Conservation (phyloP, 2,797 vertebrate genomes). For the Gallinago solitaria region DNA sequence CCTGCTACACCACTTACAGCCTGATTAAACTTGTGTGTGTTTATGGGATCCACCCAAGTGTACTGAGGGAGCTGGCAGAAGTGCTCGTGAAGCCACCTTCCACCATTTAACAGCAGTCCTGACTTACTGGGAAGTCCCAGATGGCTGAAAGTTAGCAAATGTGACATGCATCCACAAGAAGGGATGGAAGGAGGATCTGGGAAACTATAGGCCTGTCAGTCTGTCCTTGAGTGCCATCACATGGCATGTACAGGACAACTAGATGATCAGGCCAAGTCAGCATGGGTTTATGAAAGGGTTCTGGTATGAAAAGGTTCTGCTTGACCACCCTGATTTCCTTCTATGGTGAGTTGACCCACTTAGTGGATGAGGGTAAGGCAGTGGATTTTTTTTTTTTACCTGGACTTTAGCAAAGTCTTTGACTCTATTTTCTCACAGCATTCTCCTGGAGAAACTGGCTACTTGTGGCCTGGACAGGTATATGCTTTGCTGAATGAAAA, state of each 20-base stretch:
- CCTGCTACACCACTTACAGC: background rate
- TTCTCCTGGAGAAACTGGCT: background rate
- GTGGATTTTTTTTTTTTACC: background rate
- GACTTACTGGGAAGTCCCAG: background rate
- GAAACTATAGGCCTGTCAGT: background rate
- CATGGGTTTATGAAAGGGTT: background rate
- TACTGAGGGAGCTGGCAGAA: background rate
- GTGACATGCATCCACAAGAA: rapidly evolving
- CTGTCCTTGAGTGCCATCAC: background rate
- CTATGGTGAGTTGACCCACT: rapidly evolving
- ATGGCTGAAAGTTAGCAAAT: too few species aligned
- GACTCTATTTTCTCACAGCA: background rate
- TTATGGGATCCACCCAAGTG: background rate
- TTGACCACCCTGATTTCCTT: background rate
- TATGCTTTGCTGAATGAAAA: background rate
- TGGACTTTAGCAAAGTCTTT: background rate
- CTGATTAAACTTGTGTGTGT: too few species aligned
- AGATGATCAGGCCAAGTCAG: background rate
- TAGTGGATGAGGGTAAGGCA: background rate
- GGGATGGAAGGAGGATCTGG: background rate
- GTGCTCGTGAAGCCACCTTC: background rate
- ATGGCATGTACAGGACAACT: background rate
- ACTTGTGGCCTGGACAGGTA: rapidly evolving
- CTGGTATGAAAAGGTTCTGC: background rate
- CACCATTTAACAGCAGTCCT: background rate